phyloP scores from a whole-genome alignment of 2,113 vertebrate genomes.

The Neogobius melanostomus region DNA sequence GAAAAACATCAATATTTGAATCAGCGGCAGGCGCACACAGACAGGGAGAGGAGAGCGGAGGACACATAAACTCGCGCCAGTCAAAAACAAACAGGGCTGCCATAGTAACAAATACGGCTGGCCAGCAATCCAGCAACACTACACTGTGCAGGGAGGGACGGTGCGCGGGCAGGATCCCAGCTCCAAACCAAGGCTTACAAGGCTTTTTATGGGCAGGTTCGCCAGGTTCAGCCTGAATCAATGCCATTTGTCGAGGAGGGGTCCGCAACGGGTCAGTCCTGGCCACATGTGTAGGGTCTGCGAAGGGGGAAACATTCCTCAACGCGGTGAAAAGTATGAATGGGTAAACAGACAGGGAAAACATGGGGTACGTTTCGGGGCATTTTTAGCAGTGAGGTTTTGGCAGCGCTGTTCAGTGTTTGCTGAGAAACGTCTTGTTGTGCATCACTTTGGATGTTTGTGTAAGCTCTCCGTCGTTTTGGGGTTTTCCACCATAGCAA shows the following conservation, averaged over 20 bases:
- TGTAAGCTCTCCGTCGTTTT: conserved; percentile 8
- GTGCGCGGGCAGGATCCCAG: conserved; percentile 32
- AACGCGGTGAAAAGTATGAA: conserved; percentile 53
- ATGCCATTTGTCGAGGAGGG: conserved; percentile 46
- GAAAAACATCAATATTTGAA: conserved; percentile 45
- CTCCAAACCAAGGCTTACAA: conserved; percentile 45
- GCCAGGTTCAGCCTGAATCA: conserved; percentile 44
- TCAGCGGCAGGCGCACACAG: conserved; percentile 53
- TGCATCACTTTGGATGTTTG: conserved; percentile 61
- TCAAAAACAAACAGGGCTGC: conserved; percentile 65
- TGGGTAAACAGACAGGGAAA: conserved; percentile 63
- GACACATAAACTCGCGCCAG: conserved; percentile 19
- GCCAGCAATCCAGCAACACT: conserved; percentile 56
- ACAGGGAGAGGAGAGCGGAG: conserved; percentile 48
- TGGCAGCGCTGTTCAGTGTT: conserved; percentile 60
- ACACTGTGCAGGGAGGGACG: conserved; percentile 51
- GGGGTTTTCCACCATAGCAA: too few relatives aligned
- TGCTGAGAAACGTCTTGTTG: conserved; percentile 56
- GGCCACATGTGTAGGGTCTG: conserved; percentile 54
- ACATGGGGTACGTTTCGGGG: conserved; percentile 35
- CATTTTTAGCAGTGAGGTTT: conserved; percentile 69
- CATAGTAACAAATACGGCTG: conserved; percentile 67
- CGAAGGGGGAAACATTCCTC: conserved; percentile 60
- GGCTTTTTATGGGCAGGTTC: conserved; percentile 57
- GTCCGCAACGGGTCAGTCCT: conserved; percentile 37